Conservation (phyloP, 2,797 vertebrate species). For the Vespertilio murinus region DNA sequence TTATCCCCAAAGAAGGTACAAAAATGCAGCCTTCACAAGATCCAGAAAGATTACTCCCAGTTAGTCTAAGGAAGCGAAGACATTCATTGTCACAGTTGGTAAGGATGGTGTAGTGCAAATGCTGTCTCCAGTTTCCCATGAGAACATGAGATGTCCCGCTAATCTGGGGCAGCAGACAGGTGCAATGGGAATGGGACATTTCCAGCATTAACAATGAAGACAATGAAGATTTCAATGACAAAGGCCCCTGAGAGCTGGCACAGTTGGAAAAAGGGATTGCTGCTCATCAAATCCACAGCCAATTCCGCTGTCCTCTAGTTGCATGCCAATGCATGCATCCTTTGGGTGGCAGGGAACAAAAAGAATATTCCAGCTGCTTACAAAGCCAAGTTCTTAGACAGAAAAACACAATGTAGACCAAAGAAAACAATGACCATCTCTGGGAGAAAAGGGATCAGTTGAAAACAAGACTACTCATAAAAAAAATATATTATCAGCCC, state of each 20-base stretch:
- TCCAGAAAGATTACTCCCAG: neutral
- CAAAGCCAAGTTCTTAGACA: neutral
- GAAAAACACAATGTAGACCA: neutral
- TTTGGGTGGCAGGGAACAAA: neutral
- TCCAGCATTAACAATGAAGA: neutral
- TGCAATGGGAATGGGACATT: neutral
- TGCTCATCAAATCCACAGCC: neutral
- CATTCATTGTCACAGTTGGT: neutral
- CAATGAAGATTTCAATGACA: neutral
- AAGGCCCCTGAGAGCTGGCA: neutral
- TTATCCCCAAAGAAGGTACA: neutral
- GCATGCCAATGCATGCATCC: neutral
- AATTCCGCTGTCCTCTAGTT: neutral
- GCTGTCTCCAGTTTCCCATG: neutral
- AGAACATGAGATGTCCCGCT: neutral
- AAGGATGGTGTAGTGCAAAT: neutral
- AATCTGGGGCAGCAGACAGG: neutral
- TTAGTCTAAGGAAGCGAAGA: neutral
- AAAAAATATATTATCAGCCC: neutral
- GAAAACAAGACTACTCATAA: neutral
- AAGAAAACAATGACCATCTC: neutral
- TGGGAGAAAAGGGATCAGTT: neutral
- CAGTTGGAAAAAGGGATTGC: neutral
- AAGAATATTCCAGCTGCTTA: neutral
- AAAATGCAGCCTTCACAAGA: neutral